A percentile compares a stretch with the other conserved stretches of the same genome.
These are phyloP conservation scores for Pogonus chalceus DNA, from an alignment of 1,140 invertebrate genomes.

Conservation along the genomic window DNA sequence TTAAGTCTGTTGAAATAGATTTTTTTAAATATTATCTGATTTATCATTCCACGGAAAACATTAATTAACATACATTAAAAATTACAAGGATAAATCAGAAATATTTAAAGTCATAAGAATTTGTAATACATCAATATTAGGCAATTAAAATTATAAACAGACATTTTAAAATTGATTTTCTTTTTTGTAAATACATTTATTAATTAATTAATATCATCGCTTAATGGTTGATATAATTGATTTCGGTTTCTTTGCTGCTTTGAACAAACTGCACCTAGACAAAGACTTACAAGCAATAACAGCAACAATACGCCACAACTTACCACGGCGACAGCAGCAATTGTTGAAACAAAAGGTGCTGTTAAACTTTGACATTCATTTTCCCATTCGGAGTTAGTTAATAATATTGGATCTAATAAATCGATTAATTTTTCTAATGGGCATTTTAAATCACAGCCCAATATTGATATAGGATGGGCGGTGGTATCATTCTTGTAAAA, in stretches of 20 bases:
- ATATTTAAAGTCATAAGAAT: too few relatives aligned
- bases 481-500: slow-evolving; percentile 51
- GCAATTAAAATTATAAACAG: too few relatives aligned
- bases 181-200: too few relatives aligned
- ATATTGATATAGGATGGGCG: slow-evolving; percentile 39
- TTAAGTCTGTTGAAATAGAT: too few relatives aligned
- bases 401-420: slow-evolving; percentile 21
- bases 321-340: background rate
- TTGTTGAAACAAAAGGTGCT: background rate
- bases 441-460: slow-evolving; percentile 49
- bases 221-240: background rate
- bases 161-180: too few relatives aligned
- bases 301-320: background rate
- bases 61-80: too few relatives aligned
- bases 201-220: background rate
- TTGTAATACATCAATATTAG: too few relatives aligned
- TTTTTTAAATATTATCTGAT: too few relatives aligned
- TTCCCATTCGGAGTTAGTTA: slow-evolving; percentile 22
- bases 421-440: slow-evolving; percentile 44
- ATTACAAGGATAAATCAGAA: too few relatives aligned
- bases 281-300: background rate
- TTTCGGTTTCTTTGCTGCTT: background rate
- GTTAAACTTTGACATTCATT: slow-evolving; percentile 20
- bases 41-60: too few relatives aligned
- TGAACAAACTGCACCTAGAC: background rate